Base-by-base conservation (phyloP, 1,140 invertebrate genomes). In the Ceratosolen fusciceps region DNA sequence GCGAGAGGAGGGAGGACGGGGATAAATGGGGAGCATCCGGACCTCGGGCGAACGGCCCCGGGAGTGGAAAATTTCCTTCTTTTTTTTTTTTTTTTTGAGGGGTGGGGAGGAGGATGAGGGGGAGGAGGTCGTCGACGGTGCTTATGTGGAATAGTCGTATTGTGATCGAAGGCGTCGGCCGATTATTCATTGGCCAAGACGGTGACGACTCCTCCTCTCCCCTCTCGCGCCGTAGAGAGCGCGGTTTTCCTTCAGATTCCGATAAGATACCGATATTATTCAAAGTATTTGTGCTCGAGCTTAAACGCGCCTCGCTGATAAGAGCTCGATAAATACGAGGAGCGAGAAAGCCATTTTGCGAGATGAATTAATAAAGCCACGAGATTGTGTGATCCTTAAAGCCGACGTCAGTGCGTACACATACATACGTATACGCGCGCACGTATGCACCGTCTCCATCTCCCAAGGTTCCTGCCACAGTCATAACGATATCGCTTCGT, bases 321-420 rank as follows among this genome's bases (percentile, higher is more conserved):
- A 65, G 31, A 19, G 31, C 8, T 65, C 8, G 60, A 65, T 65
- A n/a, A 65, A 65, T 34, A 10, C 60, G n/a, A n/a, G 31, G 31
- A 65, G 37, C 60, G 14, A 65, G 60, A 31, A 65, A 65, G n/a
- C 19, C 16, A 65, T n/a, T 65, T 65, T n/a, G n/a, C n/a, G n/a
- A 65, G 31, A 65, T 65, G 60, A 34, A 65, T n/a, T n/a, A n/a
- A 37, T 9, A 37, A 21, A 37, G 31, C 4, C n/a, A 24, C 3
- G 31, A 65, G 60, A 65, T 65, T n/a, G 19, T 65, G n/a, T n/a
- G 31, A 65, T 65, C 37, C 9, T n/a, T 1, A n/a, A n/a, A n/a
- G n/a, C n/a, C n/a, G n/a, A n/a, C n/a, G n/a, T n/a, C n/a, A n/a
- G n/a, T n/a, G n/a, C n/a, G 37, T 65, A 37, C n/a, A 21, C 34